Evolutionary conservation across 2,888 invertebrate genomes (phyloP).

Genomic region (Panzeria rudis): DNA sequence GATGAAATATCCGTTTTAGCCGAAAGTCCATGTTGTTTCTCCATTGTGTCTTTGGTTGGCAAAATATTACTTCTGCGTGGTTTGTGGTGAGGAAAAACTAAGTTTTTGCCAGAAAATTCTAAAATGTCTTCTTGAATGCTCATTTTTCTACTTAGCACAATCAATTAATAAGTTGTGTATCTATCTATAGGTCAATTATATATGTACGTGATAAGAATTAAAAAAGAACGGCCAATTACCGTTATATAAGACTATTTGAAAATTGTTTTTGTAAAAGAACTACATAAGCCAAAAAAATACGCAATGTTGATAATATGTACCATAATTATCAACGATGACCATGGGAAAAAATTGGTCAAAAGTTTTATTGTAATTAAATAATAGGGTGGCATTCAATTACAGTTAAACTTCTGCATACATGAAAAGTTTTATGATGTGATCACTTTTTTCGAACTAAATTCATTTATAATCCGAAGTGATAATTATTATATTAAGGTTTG

Average conservation of each 20-base stretch:
- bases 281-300: background rate
- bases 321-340: too few relatives aligned
- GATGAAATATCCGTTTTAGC: constrained; percentile 9
- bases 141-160: constrained; percentile 73
- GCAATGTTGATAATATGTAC: too few relatives aligned
- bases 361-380: too few relatives aligned
- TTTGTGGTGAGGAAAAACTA: constrained; percentile 58
- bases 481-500: too few relatives aligned
- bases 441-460: too few relatives aligned
- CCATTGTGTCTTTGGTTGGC: constrained; percentile 58
- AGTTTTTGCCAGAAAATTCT: constrained; percentile 64
- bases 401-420: too few relatives aligned
- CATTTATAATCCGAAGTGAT: too few relatives aligned
- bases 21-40: constrained; percentile 16
- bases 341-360: too few relatives aligned
- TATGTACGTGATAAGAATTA: background rate
- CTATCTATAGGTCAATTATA: background rate
- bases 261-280: constrained; percentile 24
- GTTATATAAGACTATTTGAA: constrained; percentile 41
- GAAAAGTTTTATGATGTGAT: too few relatives aligned
- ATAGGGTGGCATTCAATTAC: too few relatives aligned
- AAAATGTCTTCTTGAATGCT: constrained; percentile 78
- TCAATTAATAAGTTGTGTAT: background rate
- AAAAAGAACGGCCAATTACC: constrained; percentile 37
- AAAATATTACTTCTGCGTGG: constrained; percentile 36